These are phyloP conservation scores for Escarpia spicata DNA, from an alignment of 2,888 invertebrate species.

Conservation along the genomic window DNA sequence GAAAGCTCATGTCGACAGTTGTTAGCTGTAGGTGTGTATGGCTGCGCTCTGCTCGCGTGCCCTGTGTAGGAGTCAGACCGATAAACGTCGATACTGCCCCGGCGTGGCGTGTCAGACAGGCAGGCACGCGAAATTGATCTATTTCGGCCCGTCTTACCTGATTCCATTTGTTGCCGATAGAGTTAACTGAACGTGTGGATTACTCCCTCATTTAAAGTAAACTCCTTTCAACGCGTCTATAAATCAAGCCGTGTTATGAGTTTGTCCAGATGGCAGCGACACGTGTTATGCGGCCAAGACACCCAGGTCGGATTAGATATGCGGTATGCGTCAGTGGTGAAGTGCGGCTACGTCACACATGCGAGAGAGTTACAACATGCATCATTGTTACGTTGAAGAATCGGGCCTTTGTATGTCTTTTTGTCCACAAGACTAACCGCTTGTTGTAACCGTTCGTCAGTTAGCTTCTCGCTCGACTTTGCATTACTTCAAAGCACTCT, in stretches of 20 bases:
- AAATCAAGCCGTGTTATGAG: neutral
- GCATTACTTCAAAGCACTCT: neutral
- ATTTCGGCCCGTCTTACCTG: neutral
- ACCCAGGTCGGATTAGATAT: neutral
- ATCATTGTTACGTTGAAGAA: neutral
- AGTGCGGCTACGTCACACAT: neutral
- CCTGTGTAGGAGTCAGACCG: neutral
- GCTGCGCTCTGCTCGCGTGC: neutral
- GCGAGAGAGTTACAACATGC: neutral
- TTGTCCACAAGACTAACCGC: neutral
- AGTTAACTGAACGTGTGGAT: neutral
- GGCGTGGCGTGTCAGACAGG: neutral
- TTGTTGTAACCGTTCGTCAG: neutral
- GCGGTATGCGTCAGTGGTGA: neutral
- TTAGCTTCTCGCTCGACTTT: neutral
- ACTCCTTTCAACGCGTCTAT: slow-evolving; percentile 3
- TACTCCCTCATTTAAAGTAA: neutral
- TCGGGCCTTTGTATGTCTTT: neutral
- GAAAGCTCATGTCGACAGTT: too few species aligned
- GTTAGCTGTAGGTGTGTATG: too few species aligned
- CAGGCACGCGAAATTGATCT: neutral
- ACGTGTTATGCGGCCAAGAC: neutral
- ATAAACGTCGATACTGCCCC: neutral
- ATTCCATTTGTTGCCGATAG: neutral
- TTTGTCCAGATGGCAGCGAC: neutral